Conservation (phyloP, 2,113 vertebrate genomes). For the Oreocharis arfaki region DNA sequence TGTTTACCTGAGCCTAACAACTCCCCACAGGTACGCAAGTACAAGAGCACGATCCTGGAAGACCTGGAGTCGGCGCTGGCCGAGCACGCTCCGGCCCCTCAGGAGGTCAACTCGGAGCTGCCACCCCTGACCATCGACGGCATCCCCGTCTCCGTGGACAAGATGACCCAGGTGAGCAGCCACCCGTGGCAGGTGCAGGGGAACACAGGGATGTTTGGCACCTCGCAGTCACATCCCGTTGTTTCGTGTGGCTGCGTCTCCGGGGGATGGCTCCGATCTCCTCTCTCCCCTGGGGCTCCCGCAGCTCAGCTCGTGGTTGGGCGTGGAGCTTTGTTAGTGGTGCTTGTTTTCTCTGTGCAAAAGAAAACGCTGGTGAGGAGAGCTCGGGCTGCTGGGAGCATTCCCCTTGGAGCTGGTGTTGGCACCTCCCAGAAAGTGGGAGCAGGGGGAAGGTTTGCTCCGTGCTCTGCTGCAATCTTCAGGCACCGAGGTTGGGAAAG, state of each 20-base stretch:
- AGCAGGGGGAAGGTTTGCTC: not conserved
- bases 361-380: no score
- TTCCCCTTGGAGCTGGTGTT: not conserved
- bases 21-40: constrained; percentile 90
- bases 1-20: constrained; percentile 64
- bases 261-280: not conserved
- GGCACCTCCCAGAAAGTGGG: not conserved
- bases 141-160: constrained; percentile 98
- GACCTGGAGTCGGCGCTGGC: constrained; percentile 94
- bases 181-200: not conserved
- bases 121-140: constrained; percentile 96
- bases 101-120: constrained; percentile 91
- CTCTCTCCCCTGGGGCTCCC: not conserved
- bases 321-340: not conserved
- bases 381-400: not conserved
- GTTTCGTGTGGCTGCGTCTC: not conserved
- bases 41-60: constrained; percentile 96
- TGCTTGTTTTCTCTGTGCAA: not conserved
- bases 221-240: not conserved
- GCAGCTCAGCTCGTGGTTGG: not conserved
- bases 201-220: not conserved
- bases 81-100: constrained; percentile 91
- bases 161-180: constrained; percentile 95
- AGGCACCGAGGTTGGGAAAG: not conserved
- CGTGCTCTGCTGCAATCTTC: fast-evolving